Percentiles rank a stretch among this genome's conserved stretches.
These are phyloP conservation scores for Epinephelus awoara DNA, from an alignment of 2,797 vertebrate species.

Conservation along the genomic window DNA sequence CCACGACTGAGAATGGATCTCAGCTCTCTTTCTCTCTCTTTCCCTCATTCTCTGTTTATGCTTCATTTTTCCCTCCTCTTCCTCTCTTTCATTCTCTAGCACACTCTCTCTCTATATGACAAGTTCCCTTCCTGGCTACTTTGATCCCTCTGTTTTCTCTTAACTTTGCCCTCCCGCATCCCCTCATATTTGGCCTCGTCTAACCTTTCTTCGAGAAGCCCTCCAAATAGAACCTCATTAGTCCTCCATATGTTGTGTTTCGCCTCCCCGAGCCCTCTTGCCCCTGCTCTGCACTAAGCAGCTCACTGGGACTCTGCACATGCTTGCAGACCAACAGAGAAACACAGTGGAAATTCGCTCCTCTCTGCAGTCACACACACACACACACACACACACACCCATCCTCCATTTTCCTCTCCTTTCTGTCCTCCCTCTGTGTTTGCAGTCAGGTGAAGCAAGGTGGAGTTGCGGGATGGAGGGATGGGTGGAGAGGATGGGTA, in stretches of 20 bases:
- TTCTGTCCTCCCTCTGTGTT: conserved; percentile 33
- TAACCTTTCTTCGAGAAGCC: conserved; percentile 62
- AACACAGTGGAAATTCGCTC: conserved; percentile 32
- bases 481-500: conserved; percentile 50
- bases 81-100: conserved; percentile 6
- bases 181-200: conserved; percentile 55
- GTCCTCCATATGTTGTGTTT: conserved; percentile 71
- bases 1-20: conserved; percentile 56
- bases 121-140: conserved; percentile 39
- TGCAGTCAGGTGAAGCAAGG: conserved; percentile 62
- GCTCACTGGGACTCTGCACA: conserved; percentile 60
- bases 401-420: conserved; percentile 58
- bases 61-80: neutral
- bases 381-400: neutral
- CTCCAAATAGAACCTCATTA: conserved; percentile 71
- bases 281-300: conserved; percentile 52
- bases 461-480: conserved; percentile 54
- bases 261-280: conserved; percentile 50
- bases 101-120: conserved; percentile 12
- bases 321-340: conserved; percentile 45
- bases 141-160: conserved; percentile 48
- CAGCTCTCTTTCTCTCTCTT: conserved; percentile 35
- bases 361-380: conserved; percentile 40
- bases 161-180: conserved; percentile 23
- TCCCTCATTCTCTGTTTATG: conserved; percentile 9